phyloP scores from a whole-genome alignment of 2,888 invertebrate genomes.

The Tortricodes alternella region DNA sequence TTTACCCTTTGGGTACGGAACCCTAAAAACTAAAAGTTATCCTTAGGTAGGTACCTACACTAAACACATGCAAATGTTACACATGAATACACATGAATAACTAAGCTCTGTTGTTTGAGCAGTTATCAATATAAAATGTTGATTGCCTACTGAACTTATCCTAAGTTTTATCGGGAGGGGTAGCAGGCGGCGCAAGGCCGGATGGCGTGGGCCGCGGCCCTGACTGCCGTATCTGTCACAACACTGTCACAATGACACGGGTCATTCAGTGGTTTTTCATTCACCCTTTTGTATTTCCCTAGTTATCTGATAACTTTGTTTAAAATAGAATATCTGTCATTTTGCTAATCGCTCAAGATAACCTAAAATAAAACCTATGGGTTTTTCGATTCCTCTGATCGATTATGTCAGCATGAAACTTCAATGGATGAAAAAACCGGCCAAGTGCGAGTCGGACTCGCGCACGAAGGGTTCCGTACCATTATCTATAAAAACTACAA shows the following conservation, averaged over 20 bases:
- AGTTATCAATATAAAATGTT: slow-evolving; percentile 13
- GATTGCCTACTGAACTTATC: slow-evolving; percentile 12
- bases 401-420: no score
- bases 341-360: not conserved
- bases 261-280: slow-evolving; percentile 35
- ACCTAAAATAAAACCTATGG: no score
- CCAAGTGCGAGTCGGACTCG: no score
- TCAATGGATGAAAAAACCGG: no score
- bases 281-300: slow-evolving; percentile 15
- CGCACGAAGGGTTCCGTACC: no score
- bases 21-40: no score
- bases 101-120: not conserved
- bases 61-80: no score
- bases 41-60: no score
- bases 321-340: slow-evolving; percentile 22
- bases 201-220: slow-evolving; percentile 71
- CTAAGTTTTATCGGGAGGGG: slow-evolving; percentile 28
- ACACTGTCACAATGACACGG: slow-evolving; percentile 41
- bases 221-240: slow-evolving; percentile 55
- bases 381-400: no score
- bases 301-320: slow-evolving; percentile 28
- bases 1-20: no score
- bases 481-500: no score
- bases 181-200: slow-evolving; percentile 48
- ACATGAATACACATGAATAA: no score